Base-by-base conservation (phyloP, 1,140 invertebrate genomes). In the Tetragonula clypearis region DNA sequence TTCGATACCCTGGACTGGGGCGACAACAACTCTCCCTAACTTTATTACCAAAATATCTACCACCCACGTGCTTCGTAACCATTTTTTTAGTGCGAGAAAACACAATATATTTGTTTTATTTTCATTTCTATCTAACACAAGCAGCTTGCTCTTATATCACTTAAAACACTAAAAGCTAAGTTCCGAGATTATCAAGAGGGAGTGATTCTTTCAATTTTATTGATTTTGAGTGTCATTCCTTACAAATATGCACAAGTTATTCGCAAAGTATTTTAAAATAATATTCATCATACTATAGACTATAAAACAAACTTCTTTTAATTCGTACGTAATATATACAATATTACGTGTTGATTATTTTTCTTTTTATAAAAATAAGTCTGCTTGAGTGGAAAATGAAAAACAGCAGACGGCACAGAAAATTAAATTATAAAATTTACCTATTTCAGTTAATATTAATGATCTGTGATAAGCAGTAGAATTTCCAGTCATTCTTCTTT, bases 1-100 rank as follows among this genome's bases (percentile, higher is more conserved):
- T 75, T 56, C 56, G n/a, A 56, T 26, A 55, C 55, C 55, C n/a
- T 26, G 26, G 41, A 8, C 41, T 49, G 8, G 41, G 41, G 6
- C n/a, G 6, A 49, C 30, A 30, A 49, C 41, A 49, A 8, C 41
- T 49, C 41, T 49, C 41, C 8, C n/a, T 74, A 49, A 53, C 17
- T 74, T 74, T 11, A 73, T 56, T 26, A 56, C 53, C 19, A 26
- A 75, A 75, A 75, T 75, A 75, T 11, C 53, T 21, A 56, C 26
- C 73, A 14, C 17, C 53, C 23, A 56, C 73, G 12, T 30, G 53
- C 26, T 49, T 49, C 30, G 9, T 21, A 75, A 75, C 19, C 9
- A 30, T 56, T 75, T 75, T 56, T 75, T 75, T 30, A 9, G 19
- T 26, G n/a, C 1, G 6, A 23, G 55, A 19, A 30, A 53, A 11